phyloP scores from a whole-genome alignment of 1,140 invertebrate species.

The Tetragonula clypearis region DNA sequence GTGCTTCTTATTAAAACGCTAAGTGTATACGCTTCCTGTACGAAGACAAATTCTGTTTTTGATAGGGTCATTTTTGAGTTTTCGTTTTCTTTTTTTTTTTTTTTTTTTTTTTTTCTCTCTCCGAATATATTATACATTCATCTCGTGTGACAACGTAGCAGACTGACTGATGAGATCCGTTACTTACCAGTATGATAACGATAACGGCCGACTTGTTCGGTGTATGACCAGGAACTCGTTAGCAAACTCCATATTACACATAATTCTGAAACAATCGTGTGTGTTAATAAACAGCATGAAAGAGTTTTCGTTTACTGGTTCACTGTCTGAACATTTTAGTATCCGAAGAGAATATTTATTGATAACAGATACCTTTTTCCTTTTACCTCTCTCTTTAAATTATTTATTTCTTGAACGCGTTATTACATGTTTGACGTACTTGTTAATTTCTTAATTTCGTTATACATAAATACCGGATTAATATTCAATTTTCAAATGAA shows the following conservation, averaged over 20 bases:
- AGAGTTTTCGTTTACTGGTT: too few species aligned
- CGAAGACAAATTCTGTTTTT: not conserved
- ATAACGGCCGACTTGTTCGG: conserved; percentile 69
- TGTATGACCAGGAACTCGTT: conserved; percentile 65
- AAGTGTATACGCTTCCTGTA: not conserved
- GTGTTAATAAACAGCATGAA: not conserved
- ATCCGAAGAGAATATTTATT: too few species aligned
- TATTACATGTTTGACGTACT: too few species aligned
- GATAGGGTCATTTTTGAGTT: not conserved
- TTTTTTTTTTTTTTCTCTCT: too few species aligned
- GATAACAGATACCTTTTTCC: too few species aligned
- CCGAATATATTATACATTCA: not conserved
- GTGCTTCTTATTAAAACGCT: not conserved
- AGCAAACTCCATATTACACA: conserved; percentile 72
- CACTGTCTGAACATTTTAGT: too few species aligned
- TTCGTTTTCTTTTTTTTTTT: not conserved
- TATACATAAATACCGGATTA: too few species aligned
- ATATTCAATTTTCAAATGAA: too few species aligned
- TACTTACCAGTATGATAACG: conserved; percentile 69
- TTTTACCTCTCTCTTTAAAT: too few species aligned
- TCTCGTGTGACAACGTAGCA: not conserved
- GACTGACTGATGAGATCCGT: not conserved
- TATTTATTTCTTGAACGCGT: too few species aligned
- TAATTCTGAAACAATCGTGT: conserved; percentile 68
- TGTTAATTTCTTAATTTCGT: too few species aligned